Base-by-base conservation (phyloP, 2,888 invertebrate genomes). In the Timandra comae region DNA sequence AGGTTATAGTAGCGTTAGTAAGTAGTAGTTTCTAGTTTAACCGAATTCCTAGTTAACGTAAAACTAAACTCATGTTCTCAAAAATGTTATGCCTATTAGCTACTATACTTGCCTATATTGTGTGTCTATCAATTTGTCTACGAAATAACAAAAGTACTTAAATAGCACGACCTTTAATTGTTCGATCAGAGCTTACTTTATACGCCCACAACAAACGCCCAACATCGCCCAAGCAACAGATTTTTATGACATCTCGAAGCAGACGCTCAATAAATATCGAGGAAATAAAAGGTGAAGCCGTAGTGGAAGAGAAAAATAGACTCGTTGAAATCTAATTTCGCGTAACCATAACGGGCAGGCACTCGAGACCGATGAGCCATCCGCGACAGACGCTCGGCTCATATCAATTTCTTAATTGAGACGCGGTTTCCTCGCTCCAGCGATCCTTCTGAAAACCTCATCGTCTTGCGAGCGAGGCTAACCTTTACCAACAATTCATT, bases 261-360 rank as follows among this genome's bases (percentile, higher is more conserved):
- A 55, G 51, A 43, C 51, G 49, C 60, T 67, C 67, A 63, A 70
- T 66, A 66, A 67, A 64, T 63, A 66, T 65, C 56, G 60, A 59
- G 62, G 55, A 73, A 75, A 79, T 76, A 81, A 80, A 73, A 77
- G 70, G 64, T 69, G 62, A 63, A 63, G 53, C 54, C 62, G 56
- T 63, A 58, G 62, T 63, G 58, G 61, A 54, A 63, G 70, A 72
- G 72, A 11, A 79, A 80, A 79, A 75, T 68, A 59, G 78, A 74
- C 82, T 85, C 70, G 79, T 86, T 86, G 77, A 86, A 84, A 86
- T 86, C 86, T 86, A 86, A 86, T 86, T 86, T 86, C 81, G 76
- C 86, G 81, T 75, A 73, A 77, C 75, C 79, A 75, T 75, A 81
- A 81, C 78, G 72, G 72, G 68, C 73, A 69, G 67, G 55, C 74